Base-by-base conservation (phyloP, 2,888 invertebrate species). In the Oxytorus armatus region DNA sequence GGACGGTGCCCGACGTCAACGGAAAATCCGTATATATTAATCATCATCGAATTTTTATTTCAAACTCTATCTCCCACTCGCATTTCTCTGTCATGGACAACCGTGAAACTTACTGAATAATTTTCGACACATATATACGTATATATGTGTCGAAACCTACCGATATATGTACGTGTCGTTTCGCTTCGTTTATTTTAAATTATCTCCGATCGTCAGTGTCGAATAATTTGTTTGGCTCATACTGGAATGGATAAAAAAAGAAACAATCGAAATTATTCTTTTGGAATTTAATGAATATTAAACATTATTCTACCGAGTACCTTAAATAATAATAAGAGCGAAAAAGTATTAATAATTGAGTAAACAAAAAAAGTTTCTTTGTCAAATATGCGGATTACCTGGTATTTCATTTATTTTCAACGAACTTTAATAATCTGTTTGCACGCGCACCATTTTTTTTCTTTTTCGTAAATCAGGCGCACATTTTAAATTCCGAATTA, bases 21-120 rank as follows among this genome's bases (percentile, higher is more conserved):
- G 25, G 53, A 72, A 66, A 76, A 57, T 47, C 42, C 39, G 39
- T 66, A 11, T 76, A 79, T 76, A 79, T 79, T 76, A 79, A 79
- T 79, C 79, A 79, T 79, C 69, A 72, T 79, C 74, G 66, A 74
- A 66, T 53, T 76, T 77, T 79, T 23, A 44, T 65, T 69, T 57
- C 47, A 5, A 33, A 42, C 61, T 18, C 53, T 18, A 42, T 51
- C 55, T 42, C 65, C 49, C 51, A 57, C 57, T 49, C 66, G 39
- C 66, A 8, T 65, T 29, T 49, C 36, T 7, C 36, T 14, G 39
- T 39, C 68, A 36, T 42, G 25, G 39, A 21, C 29, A 69, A 44
- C 18, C 10, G 14, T 44, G 55, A 47, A n/a, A 25, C 33, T 39
- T 68, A 42, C 33, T 10, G 44, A 76, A 69, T 55, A 55, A 53